Percentiles rank a stretch among this genome's conserved stretches.
Conservation (phyloP, 2,888 invertebrate genomes). For the Parelbella ahira region DNA sequence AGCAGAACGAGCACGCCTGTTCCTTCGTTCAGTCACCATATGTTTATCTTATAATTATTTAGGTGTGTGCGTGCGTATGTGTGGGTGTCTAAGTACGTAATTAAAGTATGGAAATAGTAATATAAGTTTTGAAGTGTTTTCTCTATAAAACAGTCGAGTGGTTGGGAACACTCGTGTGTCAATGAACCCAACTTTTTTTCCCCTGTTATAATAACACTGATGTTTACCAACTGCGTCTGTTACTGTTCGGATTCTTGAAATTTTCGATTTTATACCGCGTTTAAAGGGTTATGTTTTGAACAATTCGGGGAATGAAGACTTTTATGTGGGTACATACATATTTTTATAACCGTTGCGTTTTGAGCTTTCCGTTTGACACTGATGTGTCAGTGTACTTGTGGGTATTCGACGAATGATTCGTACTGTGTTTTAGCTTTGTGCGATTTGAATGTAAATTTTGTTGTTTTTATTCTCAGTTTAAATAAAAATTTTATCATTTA, state of each 20-base stretch:
- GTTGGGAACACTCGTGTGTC: conserved; percentile 67
- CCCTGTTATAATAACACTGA: conserved; percentile 66
- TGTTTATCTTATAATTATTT: conserved; percentile 68
- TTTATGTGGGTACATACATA: conserved; percentile 19
- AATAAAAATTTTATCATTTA: no score
- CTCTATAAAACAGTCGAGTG: conserved; percentile 76
- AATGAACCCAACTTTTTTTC: conserved; percentile 42
- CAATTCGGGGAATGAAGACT: conserved; percentile 23
- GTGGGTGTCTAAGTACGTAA: conserved; percentile 55
- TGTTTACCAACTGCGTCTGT: conserved; percentile 61
- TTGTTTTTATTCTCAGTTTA: no score
- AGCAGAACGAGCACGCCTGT: no score
- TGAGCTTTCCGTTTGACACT: no score
- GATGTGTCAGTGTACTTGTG: no score
- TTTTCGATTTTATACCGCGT: conserved; percentile 31
- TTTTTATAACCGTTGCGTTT: conserved; percentile 3
- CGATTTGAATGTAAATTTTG: no score
- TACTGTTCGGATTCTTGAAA: conserved; percentile 38
- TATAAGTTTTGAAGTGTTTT: conserved; percentile 79
- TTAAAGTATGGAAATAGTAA: conserved; percentile 79
- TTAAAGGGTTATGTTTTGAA: conserved; percentile 29
- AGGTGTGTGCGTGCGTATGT: conserved; percentile 29
- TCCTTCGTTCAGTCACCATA: conserved; percentile 58
- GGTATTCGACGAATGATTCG: no score
- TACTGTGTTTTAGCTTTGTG: no score